A percentile compares a stretch with the other conserved stretches of the same genome.
These are phyloP conservation scores for Clavelina lepadiformis DNA, from an alignment of 23 tunicate genomes.

Conservation along the genomic window DNA sequence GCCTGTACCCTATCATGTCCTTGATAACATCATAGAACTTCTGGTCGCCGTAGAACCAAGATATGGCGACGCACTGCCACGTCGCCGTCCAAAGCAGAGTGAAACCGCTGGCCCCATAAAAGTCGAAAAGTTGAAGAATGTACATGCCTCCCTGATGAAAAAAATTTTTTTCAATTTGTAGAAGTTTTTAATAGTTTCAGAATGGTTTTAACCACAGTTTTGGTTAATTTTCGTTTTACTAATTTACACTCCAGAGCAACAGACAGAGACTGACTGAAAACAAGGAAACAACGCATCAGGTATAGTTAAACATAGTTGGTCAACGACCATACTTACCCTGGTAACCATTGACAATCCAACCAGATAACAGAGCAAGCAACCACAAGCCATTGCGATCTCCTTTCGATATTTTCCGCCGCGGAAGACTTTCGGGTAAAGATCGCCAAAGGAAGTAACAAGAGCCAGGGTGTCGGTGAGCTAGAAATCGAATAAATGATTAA, in stretches of 20 bases:
- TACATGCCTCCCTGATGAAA: slow-evolving; percentile 88
- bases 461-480: slow-evolving; percentile 93
- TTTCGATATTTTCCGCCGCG: slow-evolving; percentile 90
- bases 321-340: slow-evolving; percentile 24
- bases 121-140: slow-evolving; percentile 90
- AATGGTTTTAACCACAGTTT: not conserved
- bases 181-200: not conserved
- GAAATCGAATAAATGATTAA: too few species aligned
- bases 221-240: too few species aligned
- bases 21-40: slow-evolving; percentile 73
- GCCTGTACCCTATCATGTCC: slow-evolving; percentile 93
- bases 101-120: slow-evolving; percentile 97
- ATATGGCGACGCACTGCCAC: slow-evolving; percentile 93
- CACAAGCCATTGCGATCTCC: slow-evolving; percentile 63
- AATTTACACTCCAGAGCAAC: too few species aligned
- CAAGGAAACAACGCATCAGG: not conserved
- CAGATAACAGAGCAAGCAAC: slow-evolving; percentile 71
- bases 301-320: not conserved
- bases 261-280: not conserved
- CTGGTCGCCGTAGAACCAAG: slow-evolving; percentile 95
- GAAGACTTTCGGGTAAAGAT: slow-evolving; percentile 67
- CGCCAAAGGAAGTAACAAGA: slow-evolving; percentile 84
- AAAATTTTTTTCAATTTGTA: not conserved
- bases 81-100: slow-evolving; percentile 92
- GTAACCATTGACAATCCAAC: slow-evolving; percentile 92